A percentile compares a stretch with the other conserved stretches of the same genome.
phyloP scores from a whole-genome alignment of 2,797 vertebrate species.

The Alauda arvensis region DNA sequence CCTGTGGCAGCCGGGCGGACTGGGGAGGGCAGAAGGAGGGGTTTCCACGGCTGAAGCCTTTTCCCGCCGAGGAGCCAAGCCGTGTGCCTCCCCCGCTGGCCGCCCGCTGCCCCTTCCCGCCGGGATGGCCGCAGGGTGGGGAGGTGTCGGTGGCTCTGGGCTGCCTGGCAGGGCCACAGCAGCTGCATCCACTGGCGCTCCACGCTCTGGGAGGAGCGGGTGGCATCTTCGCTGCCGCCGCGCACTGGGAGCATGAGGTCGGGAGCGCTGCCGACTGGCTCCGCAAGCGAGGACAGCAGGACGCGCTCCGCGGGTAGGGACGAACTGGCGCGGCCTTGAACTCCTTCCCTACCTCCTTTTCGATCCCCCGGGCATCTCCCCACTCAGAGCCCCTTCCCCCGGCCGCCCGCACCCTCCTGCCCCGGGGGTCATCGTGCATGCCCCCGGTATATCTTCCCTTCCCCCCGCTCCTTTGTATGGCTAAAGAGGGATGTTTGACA shows the following conservation, averaged over 20 bases:
- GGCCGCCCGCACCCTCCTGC: too few species aligned
- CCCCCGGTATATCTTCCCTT: too few species aligned
- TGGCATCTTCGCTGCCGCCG: not conserved
- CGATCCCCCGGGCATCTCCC: rapidly evolving
- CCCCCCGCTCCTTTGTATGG: too few species aligned
- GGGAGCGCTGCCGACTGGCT: slow-evolving; percentile 14
- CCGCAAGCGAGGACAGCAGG: slow-evolving; percentile 72
- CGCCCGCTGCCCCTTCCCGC: not conserved
- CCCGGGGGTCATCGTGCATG: too few species aligned
- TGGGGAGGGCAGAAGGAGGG: not conserved
- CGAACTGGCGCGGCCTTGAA: not conserved
- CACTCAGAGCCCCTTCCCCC: too few species aligned
- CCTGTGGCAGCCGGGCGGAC: not conserved
- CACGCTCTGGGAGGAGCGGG: slow-evolving; percentile 1
- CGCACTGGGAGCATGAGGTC: not conserved
- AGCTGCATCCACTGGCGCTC: too few species aligned
- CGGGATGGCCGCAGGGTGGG: slow-evolving; percentile 12
- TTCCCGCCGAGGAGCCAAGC: not conserved
- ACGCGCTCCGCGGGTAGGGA: slow-evolving; percentile 73
- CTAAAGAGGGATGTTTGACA: too few species aligned
- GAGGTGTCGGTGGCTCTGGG: slow-evolving; percentile 16
- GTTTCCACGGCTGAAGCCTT: not conserved
- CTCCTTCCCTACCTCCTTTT: not conserved
- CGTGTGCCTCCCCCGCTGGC: not conserved
- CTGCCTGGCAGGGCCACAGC: too few species aligned